Percentiles rank a stretch among this genome's conserved stretches.
phyloP scores from a whole-genome alignment of 2,888 invertebrate genomes.

The Nephrotoma flavescens region DNA sequence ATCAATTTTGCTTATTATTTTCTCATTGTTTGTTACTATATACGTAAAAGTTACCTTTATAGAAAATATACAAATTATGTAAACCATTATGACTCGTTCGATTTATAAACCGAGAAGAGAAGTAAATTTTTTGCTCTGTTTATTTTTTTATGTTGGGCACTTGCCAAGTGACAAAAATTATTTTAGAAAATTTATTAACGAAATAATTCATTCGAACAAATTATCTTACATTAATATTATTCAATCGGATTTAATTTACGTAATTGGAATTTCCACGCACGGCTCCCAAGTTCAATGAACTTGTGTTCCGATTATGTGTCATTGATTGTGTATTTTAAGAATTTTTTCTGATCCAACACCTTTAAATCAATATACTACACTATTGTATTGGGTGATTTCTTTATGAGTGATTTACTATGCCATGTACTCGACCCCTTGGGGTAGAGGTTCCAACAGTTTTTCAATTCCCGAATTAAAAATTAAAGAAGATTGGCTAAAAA shows the following conservation, averaged over 20 bases:
- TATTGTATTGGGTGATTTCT: too few relatives aligned
- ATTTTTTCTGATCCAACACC: too few relatives aligned
- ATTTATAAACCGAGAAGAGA: background rate
- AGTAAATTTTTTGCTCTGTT: background rate
- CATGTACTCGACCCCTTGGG: too few relatives aligned
- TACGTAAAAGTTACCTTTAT: background rate
- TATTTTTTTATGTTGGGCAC: background rate
- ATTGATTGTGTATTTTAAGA: too few relatives aligned
- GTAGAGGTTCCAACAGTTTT: too few relatives aligned
- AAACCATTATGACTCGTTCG: background rate
- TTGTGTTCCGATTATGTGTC: background rate
- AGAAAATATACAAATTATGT: background rate
- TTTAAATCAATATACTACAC: too few relatives aligned
- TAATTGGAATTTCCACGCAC: background rate
- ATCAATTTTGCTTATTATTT: background rate
- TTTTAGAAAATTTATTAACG: background rate
- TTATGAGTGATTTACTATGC: too few relatives aligned
- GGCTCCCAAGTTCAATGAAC: background rate
- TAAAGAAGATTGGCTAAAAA: too few relatives aligned
- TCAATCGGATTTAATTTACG: background rate
- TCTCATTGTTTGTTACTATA: background rate
- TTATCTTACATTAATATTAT: background rate
- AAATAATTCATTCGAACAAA: background rate
- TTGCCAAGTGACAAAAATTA: background rate
- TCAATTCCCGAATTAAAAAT: too few relatives aligned